Evolutionary conservation across 2,113 vertebrate genomes (phyloP), one percentile per base, ranked within the genome.

Genomic region (Scortum barcoo): DNA sequence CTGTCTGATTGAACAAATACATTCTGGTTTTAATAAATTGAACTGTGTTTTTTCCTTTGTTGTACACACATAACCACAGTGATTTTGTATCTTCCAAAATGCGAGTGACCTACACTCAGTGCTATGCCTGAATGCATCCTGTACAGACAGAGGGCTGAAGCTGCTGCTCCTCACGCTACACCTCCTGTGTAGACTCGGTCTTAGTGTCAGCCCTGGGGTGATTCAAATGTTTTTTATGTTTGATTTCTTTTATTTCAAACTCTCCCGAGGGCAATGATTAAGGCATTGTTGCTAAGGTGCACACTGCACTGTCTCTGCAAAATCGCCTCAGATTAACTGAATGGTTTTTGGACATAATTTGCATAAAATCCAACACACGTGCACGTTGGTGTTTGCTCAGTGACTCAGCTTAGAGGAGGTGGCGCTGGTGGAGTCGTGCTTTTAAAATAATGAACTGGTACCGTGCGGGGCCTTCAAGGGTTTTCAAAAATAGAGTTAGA

Each of bases 351-450:
- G 67, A 76, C 48, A 65, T 73, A 20, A 84, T 87, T 78, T 87
- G 53, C 68, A 81, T 90, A 48, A 88, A 87, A 78, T 36, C 58
- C 76, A 72, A 69, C 76, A 42, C 80, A 69, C 26, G 51, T 70
- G 72, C 70, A 80, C 24, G 70, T 80, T 79, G 80, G 82, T 78
- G 85, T 89, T 88, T 81, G 87, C 60, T 80, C 28, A 58, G 56
- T 91, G 91, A 93, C 83, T 93, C 89, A 90, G 78, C 77, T 87
- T 42, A 72, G 86, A 89, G 84, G 85, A 90, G 90, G 90, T 80
- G 90, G 86, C 19, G 58, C 87, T 86, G 80, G 69, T 84, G 77
- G 83, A 90, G 75, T 85, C 66, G 38, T 86, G 89, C 83, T 91
- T 89, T 92, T 71, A 91, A 80, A 86, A 88, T 89, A 78, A 89